Evolutionary conservation across 2,888 invertebrate genomes (phyloP).

Genomic region (Caenorhabditis zanzibari): DNA sequence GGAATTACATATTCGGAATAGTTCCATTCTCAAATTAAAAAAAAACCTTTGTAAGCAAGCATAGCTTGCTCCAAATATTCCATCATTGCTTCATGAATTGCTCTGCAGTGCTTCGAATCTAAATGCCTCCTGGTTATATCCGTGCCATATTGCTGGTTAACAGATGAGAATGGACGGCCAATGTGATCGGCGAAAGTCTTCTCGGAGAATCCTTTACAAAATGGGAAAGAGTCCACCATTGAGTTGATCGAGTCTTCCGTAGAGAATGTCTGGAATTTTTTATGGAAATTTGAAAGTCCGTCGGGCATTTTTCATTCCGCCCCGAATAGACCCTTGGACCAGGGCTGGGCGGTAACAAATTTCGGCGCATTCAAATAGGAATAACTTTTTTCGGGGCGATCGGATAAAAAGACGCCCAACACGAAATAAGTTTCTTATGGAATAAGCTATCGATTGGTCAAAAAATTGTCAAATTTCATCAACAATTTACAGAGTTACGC

Average conservation of each 20-base stretch:
- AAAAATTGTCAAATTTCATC: too few relatives aligned
- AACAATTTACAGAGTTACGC: too few relatives aligned
- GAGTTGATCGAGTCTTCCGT: constrained; percentile 61
- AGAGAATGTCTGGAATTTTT: background rate
- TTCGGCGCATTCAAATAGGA: too few relatives aligned
- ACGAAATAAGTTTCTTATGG: too few relatives aligned
- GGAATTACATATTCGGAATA: too few relatives aligned
- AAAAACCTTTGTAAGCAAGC: constrained; percentile 64
- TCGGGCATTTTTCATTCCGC: too few relatives aligned
- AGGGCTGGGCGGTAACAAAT: too few relatives aligned
- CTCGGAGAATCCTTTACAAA: constrained; percentile 70
- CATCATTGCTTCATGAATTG: constrained; percentile 43
- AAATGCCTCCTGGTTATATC: constrained; percentile 25
- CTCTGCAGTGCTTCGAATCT: constrained; percentile 37
- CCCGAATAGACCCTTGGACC: too few relatives aligned
- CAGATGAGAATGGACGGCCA: constrained; percentile 56
- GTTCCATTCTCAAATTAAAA: background rate
- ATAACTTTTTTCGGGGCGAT: too few relatives aligned
- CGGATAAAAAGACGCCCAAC: too few relatives aligned
- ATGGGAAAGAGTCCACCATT: constrained; percentile 64
- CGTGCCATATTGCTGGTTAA: background rate
- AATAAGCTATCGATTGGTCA: too few relatives aligned
- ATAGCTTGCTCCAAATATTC: constrained; percentile 67
- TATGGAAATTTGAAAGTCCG: too few relatives aligned
- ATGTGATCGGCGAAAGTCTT: constrained; percentile 64